Evolutionary conservation across 2,113 vertebrate species (phyloP).

Genomic region (Vidua chalybeata): DNA sequence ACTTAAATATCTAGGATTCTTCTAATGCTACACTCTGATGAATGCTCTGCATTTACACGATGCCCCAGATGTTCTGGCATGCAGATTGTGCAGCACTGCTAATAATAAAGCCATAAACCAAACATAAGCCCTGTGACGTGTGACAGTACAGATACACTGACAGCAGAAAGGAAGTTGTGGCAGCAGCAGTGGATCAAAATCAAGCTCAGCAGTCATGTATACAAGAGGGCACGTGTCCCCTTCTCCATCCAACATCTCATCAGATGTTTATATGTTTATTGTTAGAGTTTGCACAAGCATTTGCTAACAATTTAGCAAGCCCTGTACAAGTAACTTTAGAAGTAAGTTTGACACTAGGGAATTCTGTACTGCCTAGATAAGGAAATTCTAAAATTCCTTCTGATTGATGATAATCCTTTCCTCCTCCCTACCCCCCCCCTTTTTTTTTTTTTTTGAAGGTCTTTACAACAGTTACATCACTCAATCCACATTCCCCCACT

Average conservation of each 20-base stretch:
- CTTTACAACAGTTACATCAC: neutral
- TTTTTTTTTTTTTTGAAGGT: neutral
- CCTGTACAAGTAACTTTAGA: neutral
- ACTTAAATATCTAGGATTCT: slow-evolving; percentile 61
- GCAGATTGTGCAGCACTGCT: slow-evolving; percentile 11
- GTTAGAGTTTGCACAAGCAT: neutral
- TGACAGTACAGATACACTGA: neutral
- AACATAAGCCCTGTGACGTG: slow-evolving; percentile 38
- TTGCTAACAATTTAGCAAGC: neutral
- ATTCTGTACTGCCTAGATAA: neutral
- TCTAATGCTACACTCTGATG: slow-evolving; percentile 43
- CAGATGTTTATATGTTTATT: neutral
- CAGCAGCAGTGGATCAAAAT: neutral
- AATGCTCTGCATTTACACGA: slow-evolving; percentile 2
- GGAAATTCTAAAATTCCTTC: neutral
- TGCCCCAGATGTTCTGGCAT: slow-evolving; percentile 62
- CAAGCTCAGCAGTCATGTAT: neutral
- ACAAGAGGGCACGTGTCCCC: neutral
- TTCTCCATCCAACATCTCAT: neutral
- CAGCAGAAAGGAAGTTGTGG: neutral
- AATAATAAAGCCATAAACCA: slow-evolving; percentile 50
- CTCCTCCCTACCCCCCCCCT: accelerated
- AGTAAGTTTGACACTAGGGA: neutral
- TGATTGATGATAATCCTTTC: neutral
- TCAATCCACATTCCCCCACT: neutral